phyloP scores from a whole-genome alignment of 2,113 vertebrate species.

The Chloebia gouldiae region DNA sequence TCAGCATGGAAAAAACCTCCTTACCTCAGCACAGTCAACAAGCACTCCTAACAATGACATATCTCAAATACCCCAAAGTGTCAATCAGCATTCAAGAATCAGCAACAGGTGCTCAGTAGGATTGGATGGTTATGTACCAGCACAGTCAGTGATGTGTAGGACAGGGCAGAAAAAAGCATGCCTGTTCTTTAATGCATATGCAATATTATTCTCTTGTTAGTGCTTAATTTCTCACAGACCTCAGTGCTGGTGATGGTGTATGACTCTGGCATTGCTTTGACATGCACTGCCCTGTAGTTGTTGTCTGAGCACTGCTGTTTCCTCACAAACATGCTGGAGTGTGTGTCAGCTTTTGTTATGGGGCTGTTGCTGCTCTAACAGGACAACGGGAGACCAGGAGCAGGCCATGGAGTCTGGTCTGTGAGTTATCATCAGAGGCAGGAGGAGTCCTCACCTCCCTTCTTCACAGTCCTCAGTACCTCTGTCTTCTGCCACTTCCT shows the following conservation, averaged over 20 bases:
- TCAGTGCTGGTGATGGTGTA: background rate
- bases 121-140: accelerated
- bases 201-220: background rate
- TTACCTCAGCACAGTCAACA: background rate
- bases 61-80: background rate
- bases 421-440: background rate
- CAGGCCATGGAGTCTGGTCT: background rate
- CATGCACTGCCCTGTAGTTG: background rate
- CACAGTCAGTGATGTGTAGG: background rate
- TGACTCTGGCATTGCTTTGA: background rate
- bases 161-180: background rate
- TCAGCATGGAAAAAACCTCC: background rate
- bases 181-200: background rate
- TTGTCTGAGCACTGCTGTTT: background rate
- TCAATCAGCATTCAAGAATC: background rate
- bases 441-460: background rate
- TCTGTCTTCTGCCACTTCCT: background rate
- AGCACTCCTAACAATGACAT: background rate
- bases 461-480: background rate
- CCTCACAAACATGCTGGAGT: background rate
- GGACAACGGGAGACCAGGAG: background rate
- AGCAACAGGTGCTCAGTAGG: background rate
- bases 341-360: background rate
- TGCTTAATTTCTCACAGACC: background rate
- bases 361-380: background rate